Base-by-base conservation (phyloP, 1,140 invertebrate species). In the Drosophila mojavensis region DNA sequence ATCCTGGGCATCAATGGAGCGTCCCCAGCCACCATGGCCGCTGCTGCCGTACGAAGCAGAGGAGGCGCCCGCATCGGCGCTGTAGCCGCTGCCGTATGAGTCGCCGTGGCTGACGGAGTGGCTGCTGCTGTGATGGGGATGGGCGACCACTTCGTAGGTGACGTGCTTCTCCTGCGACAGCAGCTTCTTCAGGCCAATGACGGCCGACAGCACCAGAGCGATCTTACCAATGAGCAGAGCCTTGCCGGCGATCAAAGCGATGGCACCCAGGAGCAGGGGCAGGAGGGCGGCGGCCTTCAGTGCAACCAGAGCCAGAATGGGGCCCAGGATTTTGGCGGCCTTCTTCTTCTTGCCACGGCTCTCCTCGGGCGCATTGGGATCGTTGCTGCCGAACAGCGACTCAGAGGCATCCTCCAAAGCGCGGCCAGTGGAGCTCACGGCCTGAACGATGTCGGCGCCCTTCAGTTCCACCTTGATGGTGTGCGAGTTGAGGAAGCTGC, bases 391-490 rank as follows among this genome's bases (percentile, higher is more conserved):
- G 64, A 94, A 93, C 24, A 95, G 92, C 39, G 94, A 94, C 56
- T 96, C 95, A 68, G 94, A 94, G 50, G 94, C 94, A 78, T 97
- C 96, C 79, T 95, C 95, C 26, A 97, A 93, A 50, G 96, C 96
- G 45, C 96, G 94, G 9, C 96, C 96, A n/a, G 95, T 95, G 30
- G 95, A 95, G 55, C 95, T 94, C 28, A 97, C 95, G 1, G 96
- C 95, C 63, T 95, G 96, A 3, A 97, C 94, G n/a, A 97, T 95
- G 81, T 97, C 96, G 59, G 94, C 94, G 26, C 96, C 96, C 92
- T 97, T 97, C 50, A 97, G 93, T 92, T 97, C 96, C n/a, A 97
- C 94, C 88, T 96, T 96, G 56, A 97, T 93, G 20, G 96, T 95
- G 92, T 97, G 96, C 0, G 96, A 95, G 81, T 95, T 95, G 36